Conservation (phyloP, 1,140 invertebrate species). For the Polypedilum pembai region DNA sequence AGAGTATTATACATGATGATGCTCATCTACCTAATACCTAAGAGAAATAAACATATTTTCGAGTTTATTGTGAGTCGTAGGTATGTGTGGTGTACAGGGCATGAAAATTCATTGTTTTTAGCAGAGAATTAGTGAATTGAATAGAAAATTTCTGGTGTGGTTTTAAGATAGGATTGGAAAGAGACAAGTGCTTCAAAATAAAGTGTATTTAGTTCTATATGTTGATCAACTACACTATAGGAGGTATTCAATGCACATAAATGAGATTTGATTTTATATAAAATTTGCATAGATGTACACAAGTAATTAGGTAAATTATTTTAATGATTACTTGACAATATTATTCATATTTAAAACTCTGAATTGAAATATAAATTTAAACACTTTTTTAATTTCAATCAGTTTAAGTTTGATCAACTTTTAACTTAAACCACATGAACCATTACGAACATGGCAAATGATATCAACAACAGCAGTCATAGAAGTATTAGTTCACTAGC, state of each 20-base stretch:
- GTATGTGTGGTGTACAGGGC: neutral
- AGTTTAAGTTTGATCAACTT: neutral
- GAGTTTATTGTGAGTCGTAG: neutral
- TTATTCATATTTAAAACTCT: too few species aligned
- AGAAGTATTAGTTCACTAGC: neutral
- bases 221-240: neutral
- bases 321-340: too few species aligned
- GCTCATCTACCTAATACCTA: slow-evolving; percentile 4
- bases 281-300: too few species aligned
- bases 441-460: neutral
- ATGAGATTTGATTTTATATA: too few species aligned
- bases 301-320: too few species aligned
- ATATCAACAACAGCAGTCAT: neutral
- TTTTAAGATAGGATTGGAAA: neutral
- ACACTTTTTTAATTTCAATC: neutral
- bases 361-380: too few species aligned
- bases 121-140: neutral
- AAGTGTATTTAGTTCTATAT: slow-evolving; percentile 10
- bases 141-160: neutral
- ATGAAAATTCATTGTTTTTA: slow-evolving; percentile 10
- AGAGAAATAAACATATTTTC: slow-evolving; percentile 19
- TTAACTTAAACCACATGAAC: neutral
- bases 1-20: neutral
- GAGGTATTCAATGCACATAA: neutral
- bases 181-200: neutral